phyloP scores from a whole-genome alignment of 2,113 vertebrate species.

The Bufo bufo region DNA sequence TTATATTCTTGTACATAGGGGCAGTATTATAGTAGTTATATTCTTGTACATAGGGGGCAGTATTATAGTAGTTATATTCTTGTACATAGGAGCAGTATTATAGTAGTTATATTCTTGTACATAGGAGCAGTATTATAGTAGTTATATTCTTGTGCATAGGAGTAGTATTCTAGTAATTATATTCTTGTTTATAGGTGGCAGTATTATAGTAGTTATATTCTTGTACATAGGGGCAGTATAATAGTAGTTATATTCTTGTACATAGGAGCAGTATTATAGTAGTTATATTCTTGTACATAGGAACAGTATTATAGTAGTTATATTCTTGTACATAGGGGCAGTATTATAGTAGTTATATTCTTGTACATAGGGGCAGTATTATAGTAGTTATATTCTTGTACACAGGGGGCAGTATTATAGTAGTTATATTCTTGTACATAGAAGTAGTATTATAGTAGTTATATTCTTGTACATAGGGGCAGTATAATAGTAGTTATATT shows the following conservation, averaged over 20 bases:
- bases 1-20: no score
- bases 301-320: neutral
- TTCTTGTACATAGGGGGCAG: neutral
- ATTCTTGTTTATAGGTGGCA: no score
- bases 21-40: neutral
- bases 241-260: slow-evolving; percentile 3
- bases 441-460: neutral
- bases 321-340: neutral
- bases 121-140: neutral
- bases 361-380: no score
- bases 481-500: neutral
- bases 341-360: neutral
- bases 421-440: no score
- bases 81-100: neutral
- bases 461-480: neutral
- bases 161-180: no score
- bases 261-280: neutral
- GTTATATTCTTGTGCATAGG: neutral
- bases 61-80: neutral
- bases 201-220: no score
- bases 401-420: no score
- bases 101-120: neutral
- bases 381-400: no score
- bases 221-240: no score
- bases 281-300: neutral